Evolutionary conservation across 2,888 invertebrate species (phyloP).

Genomic region (Zygogramma bicolorata): DNA sequence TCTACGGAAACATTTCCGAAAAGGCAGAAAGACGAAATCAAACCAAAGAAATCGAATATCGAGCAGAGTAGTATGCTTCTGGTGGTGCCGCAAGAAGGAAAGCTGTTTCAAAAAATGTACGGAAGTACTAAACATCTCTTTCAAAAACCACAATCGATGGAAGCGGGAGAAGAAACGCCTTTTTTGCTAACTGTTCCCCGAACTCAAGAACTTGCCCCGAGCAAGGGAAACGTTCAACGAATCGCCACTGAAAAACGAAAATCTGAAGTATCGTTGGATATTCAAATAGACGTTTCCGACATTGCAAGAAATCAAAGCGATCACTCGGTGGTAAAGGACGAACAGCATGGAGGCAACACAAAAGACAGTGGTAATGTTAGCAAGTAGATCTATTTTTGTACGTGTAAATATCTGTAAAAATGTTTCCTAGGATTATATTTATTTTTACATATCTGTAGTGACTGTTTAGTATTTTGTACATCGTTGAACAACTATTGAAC

Average conservation of each 20-base stretch:
- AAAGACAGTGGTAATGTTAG: constrained; percentile 28
- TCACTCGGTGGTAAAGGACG: constrained; percentile 52
- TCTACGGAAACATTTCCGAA: constrained; percentile 30
- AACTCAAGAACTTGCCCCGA: constrained; percentile 51
- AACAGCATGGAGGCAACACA: constrained; percentile 7
- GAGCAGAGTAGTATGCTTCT: constrained; percentile 44
- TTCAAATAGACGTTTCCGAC: constrained; percentile 54
- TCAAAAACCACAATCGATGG: constrained; percentile 70
- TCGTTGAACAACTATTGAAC: constrained; percentile 28
- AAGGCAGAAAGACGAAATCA: constrained; percentile 55
- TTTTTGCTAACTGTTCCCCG: constrained; percentile 58
- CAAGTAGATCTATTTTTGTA: constrained; percentile 46
- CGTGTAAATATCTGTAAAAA: constrained; percentile 50
- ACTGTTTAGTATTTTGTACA: constrained; percentile 49
- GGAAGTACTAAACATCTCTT: constrained; percentile 72
- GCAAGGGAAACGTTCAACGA: constrained; percentile 71
- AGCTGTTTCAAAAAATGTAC: constrained; percentile 60
- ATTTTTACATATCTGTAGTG: constrained; percentile 52
- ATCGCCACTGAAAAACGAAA: constrained; percentile 74
- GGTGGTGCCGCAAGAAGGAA: constrained; percentile 58
- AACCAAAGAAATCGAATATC: constrained; percentile 47
- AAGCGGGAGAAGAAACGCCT: constrained; percentile 70
- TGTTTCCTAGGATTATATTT: constrained; percentile 45
- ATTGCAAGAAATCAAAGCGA: constrained; percentile 57
- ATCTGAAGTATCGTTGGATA: constrained; percentile 68